Base-by-base conservation (phyloP, 2,113 vertebrate species). In the Chascanopsetta lugubris region DNA sequence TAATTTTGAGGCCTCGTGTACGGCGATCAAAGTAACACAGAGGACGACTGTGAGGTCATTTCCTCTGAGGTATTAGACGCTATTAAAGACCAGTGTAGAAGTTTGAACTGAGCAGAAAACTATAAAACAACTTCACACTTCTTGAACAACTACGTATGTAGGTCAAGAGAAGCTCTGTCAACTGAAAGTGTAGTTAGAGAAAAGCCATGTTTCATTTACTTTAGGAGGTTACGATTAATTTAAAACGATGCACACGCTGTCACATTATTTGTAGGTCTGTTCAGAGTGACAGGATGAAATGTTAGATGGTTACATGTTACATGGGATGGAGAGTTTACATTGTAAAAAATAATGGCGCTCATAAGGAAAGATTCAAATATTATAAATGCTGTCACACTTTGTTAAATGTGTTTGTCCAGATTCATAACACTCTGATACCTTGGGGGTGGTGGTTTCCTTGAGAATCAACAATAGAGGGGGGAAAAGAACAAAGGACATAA, bases 401-500 rank as follows among this genome's bases (percentile, higher is more conserved):
- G 66, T 78, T 64, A 71, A 58, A 69, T 45, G 1, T 13, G 29
- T 36, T 56, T 66, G 8, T 42, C 22, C 17, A 18, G 0, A 8
- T 75, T 38, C 56, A 42, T 61, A 72, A 24, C 49, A 59, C 1
- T 36, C 38, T 38, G 48, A 65, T 90, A 90, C 88, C 85, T 89
- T 71, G 82, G 82, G 21, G 76, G 68, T 9, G 5, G 79, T 0
- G 85, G 83, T 75, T 89, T 88, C 85, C 86, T 88, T 80, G 29
- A 18, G 74, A 75, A 70, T 2, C 21, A 80, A 24, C 21, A 13
- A 63, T 8, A 72, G 18, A 62, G 21, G n/a, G n/a, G n/a, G n/a
- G n/a, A n/a, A n/a, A 67, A 43, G 38, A 46, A 53, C 10, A 29
- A 13, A 72, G 48, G 42, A 55, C 64, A 65, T 26, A 57, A 60